Conservation (phyloP, 2,113 vertebrate species). For the Brevimyrus niger region DNA sequence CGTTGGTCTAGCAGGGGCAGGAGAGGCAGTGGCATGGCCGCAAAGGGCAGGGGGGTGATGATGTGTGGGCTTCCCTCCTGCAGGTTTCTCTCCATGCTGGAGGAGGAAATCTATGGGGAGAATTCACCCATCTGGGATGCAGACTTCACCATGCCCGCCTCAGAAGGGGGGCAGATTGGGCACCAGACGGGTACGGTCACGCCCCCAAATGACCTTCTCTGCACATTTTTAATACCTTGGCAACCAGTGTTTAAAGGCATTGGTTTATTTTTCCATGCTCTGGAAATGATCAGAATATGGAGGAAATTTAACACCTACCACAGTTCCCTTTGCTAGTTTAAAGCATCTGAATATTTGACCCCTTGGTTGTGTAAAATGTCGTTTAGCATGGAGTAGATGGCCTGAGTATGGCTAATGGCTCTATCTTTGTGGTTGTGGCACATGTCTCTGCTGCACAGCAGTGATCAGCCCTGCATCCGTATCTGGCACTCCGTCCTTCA, state of each 20-base stretch:
- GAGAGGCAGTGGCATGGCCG: not conserved
- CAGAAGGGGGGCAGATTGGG: slow-evolving; percentile 78
- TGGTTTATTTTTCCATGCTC: not conserved
- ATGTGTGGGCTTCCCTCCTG: not conserved
- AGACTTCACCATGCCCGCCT: slow-evolving; percentile 83
- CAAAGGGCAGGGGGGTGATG: not conserved
- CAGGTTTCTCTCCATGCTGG: slow-evolving; percentile 98
- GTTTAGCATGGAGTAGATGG: not conserved
- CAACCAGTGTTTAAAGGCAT: not conserved
- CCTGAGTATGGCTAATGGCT: not conserved
- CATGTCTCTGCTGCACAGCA: slow-evolving; percentile 21
- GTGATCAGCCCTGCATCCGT: slow-evolving; percentile 70
- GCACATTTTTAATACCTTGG: not conserved
- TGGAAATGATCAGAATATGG: not conserved
- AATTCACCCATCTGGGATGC: slow-evolving; percentile 97
- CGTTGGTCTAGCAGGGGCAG: not conserved
- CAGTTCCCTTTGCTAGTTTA: not conserved
- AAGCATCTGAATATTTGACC: not conserved
- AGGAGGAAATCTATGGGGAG: slow-evolving; percentile 95
- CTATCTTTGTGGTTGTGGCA: too few species aligned
- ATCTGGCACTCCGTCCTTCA: slow-evolving; percentile 72
- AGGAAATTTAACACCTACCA: not conserved
- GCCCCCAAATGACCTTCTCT: not conserved
- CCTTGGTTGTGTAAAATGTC: not conserved
- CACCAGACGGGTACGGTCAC: slow-evolving; percentile 73